phyloP scores from a whole-genome alignment of 1,140 invertebrate genomes.

The Heliconius himera region DNA sequence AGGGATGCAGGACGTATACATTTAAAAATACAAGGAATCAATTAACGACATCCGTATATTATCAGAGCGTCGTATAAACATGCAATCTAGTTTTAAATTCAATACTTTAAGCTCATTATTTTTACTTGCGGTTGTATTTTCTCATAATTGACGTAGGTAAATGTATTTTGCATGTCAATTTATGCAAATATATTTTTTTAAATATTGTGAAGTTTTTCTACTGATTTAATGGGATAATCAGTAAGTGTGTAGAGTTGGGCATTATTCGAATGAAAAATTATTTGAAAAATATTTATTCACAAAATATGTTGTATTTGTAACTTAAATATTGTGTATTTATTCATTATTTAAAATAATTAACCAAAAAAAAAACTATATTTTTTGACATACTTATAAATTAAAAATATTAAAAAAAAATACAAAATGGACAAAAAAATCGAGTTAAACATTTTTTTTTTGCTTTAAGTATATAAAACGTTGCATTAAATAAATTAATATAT shows the following conservation, averaged over 20 bases:
- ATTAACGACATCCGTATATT: neutral
- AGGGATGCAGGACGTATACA: neutral
- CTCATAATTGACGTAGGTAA: neutral
- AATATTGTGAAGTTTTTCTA: neutral
- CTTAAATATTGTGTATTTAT: too few species aligned
- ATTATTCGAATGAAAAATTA: too few species aligned
- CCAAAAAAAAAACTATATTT: too few species aligned
- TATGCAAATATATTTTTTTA: neutral
- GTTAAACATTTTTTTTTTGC: too few species aligned
- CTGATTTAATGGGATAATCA: neutral
- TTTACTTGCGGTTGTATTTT: neutral
- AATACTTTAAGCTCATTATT: conserved; percentile 4
- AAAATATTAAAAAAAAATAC: too few species aligned
- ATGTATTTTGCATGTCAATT: neutral
- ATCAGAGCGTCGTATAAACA: neutral
- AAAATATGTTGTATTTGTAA: too few species aligned
- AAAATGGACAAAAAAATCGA: too few species aligned
- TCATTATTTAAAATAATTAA: too few species aligned
- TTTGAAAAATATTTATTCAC: too few species aligned
- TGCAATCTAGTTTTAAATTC: too few species aligned
- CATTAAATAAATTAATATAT: neutral
- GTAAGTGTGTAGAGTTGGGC: neutral
- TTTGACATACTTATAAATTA: too few species aligned
- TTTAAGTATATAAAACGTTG: neutral
- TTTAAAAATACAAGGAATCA: neutral